phyloP scores from a whole-genome alignment of 2,888 invertebrate genomes.

The Brenthis ino region DNA sequence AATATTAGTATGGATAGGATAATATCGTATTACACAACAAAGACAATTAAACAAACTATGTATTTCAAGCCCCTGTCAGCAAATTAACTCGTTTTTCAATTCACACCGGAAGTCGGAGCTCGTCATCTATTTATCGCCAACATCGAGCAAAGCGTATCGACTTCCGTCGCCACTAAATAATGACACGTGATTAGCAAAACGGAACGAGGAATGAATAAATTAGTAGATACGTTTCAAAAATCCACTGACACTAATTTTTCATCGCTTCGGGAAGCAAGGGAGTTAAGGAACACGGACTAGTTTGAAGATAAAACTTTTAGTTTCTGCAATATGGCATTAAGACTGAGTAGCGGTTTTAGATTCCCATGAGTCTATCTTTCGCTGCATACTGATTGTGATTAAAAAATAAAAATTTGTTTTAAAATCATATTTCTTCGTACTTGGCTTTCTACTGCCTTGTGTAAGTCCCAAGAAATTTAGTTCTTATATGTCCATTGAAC shows the following conservation, averaged over 20 bases:
- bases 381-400: too few relatives aligned
- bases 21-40: too few relatives aligned
- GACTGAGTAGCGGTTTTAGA: too few relatives aligned
- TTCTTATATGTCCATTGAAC: too few relatives aligned
- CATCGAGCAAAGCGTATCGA: constrained; percentile 29
- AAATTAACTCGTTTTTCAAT: constrained; percentile 5
- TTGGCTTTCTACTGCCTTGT: too few relatives aligned
- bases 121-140: constrained; percentile 32
- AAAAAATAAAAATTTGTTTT: too few relatives aligned
- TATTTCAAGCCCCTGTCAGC: neutral
- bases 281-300: neutral
- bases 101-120: constrained; percentile 6
- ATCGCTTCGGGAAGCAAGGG: neutral
- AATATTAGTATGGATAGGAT: too few relatives aligned
- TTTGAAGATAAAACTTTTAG: neutral
- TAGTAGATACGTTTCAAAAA: constrained; percentile 14
- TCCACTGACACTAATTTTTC: constrained; percentile 2
- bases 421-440: too few relatives aligned
- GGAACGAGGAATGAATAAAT: constrained; percentile 28
- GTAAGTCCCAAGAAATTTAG: too few relatives aligned
- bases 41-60: neutral
- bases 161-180: constrained; percentile 36
- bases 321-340: neutral
- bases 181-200: constrained; percentile 36
- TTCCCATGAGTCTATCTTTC: too few relatives aligned